Evolutionary conservation across 2,113 vertebrate species (phyloP), one percentile per base, ranked within the genome.

Genomic region (Sigmodon hispidus): DNA sequence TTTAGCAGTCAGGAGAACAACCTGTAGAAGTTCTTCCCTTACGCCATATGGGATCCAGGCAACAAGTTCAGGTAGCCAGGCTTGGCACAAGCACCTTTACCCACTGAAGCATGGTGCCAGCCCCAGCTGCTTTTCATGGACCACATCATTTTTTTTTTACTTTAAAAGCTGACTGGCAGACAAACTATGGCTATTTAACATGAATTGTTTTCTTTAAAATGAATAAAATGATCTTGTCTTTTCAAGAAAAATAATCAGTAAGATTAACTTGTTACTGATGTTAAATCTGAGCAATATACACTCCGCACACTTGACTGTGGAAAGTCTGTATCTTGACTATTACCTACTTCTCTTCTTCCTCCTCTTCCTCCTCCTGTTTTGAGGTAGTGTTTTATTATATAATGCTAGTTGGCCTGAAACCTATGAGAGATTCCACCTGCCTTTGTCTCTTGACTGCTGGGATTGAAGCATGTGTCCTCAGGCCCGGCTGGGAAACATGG

Each of bases 161-260:
- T 83, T 84, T 61, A 67, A 87, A 57, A 45, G 63, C 84, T 67
- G 55, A 29, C 24, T 48, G 40, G 22, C 24, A 76, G 73, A 76
- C 43, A 76, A 76, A 7, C 40, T 76, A 76, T 45, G 73, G 26
- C 43, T 48, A 48, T 75, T 83, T 45, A 87, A 43, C 48, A 67
- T 50, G 34, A 77, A 1, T 29, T 95, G 61, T 89, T 94, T 73
- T 83, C 40, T 92, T 40, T 87, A 72, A 93, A 92, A 73, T 29
- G 34, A 92, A 65, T 81, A 87, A 81, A 29, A 40, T n/a, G 10
- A 85, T 45, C 61, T 15, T 79, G 43, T 48, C 36, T 61, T 67
- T 52, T 69, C 3, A 72, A 94, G 43, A 75, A 92, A 84, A 94
- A 70, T 45, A 92, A 77, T 1, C 36, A 59, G 55, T 0, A 70